These are phyloP conservation scores for Elephas maximus DNA, from an alignment of 2,113 vertebrate genomes.

Conservation along the genomic window DNA sequence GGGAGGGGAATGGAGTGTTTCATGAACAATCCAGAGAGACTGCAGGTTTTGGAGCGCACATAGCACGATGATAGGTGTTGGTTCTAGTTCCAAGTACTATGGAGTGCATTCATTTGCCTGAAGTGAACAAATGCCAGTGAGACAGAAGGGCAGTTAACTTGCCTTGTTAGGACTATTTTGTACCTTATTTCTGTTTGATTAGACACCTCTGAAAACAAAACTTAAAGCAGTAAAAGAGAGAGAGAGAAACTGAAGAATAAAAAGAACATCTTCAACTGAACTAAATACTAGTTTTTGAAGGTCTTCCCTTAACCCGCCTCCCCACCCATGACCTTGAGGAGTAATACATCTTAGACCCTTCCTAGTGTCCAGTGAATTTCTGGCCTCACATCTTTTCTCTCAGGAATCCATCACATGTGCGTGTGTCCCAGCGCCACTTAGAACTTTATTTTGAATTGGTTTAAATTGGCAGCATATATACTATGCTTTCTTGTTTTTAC, in stretches of 20 bases:
- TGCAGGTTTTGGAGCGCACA: background rate
- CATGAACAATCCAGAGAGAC: background rate
- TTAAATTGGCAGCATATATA: background rate
- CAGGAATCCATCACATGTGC: background rate
- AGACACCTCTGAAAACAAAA: background rate
- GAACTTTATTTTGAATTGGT: conserved; percentile 45
- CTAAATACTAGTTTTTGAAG: background rate
- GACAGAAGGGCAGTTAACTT: background rate
- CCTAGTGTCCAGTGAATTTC: conserved; percentile 3
- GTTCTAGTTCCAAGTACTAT: conserved; percentile 12
- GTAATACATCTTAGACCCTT: conserved; percentile 25
- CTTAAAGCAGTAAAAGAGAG: background rate
- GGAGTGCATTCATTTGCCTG: background rate
- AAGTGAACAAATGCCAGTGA: background rate
- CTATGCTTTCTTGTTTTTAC: conserved; percentile 1
- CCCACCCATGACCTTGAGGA: background rate
- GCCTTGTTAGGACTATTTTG: background rate
- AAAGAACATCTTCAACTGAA: background rate
- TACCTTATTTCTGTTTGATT: conserved; percentile 43
- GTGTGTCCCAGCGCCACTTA: background rate
- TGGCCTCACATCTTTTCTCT: background rate
- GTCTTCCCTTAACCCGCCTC: background rate
- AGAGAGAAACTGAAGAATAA: conserved; percentile 1
- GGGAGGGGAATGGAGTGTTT: background rate
- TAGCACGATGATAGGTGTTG: background rate